A percentile compares a stretch with the other conserved stretches of the same genome.
Conservation (phyloP, 2,888 invertebrate species). For the Polylopha cassiicola region DNA sequence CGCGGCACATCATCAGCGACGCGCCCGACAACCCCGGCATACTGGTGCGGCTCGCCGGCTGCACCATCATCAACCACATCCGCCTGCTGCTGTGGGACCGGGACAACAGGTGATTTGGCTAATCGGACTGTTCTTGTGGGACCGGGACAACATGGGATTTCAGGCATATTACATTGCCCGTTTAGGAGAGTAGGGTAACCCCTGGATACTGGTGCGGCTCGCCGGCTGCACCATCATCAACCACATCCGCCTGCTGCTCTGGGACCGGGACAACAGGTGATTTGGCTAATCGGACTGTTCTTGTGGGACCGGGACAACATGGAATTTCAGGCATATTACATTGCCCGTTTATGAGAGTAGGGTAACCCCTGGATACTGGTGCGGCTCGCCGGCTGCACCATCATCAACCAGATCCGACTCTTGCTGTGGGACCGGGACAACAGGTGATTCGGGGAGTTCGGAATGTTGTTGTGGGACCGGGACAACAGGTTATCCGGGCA, state of each 20-base stretch:
- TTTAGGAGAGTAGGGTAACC: too few species aligned
- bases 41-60: constrained; percentile 87
- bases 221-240: constrained; percentile 93
- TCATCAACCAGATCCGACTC: constrained; percentile 95
- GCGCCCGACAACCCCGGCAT: constrained; percentile 85
- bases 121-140: too few species aligned
- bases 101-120: constrained; percentile 82
- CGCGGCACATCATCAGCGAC: constrained; percentile 90
- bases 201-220: constrained; percentile 90
- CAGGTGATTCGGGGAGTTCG: constrained; percentile 63
- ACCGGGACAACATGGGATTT: too few species aligned
- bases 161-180: too few species aligned
- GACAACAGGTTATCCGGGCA: too few species aligned
- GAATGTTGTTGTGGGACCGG: too few species aligned
- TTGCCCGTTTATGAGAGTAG: too few species aligned
- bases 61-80: constrained; percentile 95
- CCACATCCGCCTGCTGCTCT: constrained; percentile 92
- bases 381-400: constrained; percentile 88
- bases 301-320: too few species aligned
- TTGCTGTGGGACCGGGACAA: constrained; percentile 96
- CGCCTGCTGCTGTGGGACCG: constrained; percentile 96
- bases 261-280: constrained; percentile 93
- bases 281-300: too few species aligned
- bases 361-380: constrained; percentile 89
- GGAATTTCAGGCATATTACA: too few species aligned